Evolutionary conservation across 1,140 invertebrate genomes (phyloP), one percentile per base, ranked within the genome.

Genomic region (Eupeodes corollae): DNA sequence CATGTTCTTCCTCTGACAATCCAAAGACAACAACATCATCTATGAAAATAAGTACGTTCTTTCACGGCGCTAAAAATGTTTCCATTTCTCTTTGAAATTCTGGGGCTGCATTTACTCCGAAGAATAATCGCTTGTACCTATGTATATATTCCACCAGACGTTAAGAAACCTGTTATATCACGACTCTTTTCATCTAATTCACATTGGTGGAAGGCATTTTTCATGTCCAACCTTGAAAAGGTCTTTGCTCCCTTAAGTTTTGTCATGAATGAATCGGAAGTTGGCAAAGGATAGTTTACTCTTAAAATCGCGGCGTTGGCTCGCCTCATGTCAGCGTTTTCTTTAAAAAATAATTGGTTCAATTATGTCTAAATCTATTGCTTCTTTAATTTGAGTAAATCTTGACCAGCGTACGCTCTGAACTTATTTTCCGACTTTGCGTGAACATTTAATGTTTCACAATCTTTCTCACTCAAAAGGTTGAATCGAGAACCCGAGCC

Each of bases 191-290:
- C 55, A 37, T 54, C 45, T 3, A 66, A 43, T 52, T 63, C 63
- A n/a, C 64, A 8, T 45, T 63, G 58, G 45, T 58, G 53, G 42
- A 53, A 60, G 10, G 52, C 55, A 34, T 47, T 46, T 45, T 46
- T 52, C 3, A 58, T 31, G 35, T 60, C 55, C 9, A 60, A 34
- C 30, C 49, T 33, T 13, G 58, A 56, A 53, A 56, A 59, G 56
- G 44, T 48, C 38, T 52, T 49, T 35, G 48, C 44, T 6, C 19
- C 30, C 12, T 40, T 13, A 2, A 47, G 38, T 41, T 41, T 47
- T 8, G 46, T 39, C 37, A 47, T 47, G n/a, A n/a, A n/a, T n/a
- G n/a, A n/a, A n/a, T n/a, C n/a, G n/a, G n/a, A n/a, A n/a, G n/a
- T n/a, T n/a, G n/a, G n/a, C n/a, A n/a, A n/a, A n/a, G n/a, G n/a